Percentiles rank a stretch among this genome's conserved stretches.
These are phyloP conservation scores for Actinia equina DNA, from an alignment of 64 coral and sea anemone species.

Conservation along the genomic window DNA sequence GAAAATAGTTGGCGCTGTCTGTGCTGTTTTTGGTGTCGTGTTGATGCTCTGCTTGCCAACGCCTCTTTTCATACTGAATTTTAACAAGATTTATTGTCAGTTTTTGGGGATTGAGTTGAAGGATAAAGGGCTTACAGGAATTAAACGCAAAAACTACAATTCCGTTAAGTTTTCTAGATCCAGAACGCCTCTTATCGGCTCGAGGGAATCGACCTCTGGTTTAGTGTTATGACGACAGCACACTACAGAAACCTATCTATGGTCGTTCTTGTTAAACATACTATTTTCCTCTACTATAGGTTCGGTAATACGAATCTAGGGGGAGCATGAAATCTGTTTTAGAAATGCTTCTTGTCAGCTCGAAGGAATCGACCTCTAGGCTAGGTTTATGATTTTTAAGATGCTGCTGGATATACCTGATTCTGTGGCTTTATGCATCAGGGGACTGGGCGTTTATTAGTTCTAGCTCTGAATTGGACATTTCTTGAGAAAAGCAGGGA, in stretches of 20 bases:
- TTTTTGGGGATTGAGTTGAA: constrained; percentile 22
- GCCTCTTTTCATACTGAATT: constrained; percentile 50
- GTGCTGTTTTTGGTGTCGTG: constrained; percentile 44
- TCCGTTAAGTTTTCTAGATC: background rate
- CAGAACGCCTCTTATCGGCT: background rate
- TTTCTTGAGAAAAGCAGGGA: too few relatives aligned
- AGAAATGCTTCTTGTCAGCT: too few relatives aligned
- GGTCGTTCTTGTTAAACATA: too few relatives aligned
- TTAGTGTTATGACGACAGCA: background rate
- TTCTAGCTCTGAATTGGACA: too few relatives aligned
- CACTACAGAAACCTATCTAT: background rate
- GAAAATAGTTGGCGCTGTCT: constrained; percentile 24
- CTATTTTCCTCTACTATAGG: too few relatives aligned
- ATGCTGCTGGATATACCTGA: too few relatives aligned
- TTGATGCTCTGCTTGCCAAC: constrained; percentile 36
- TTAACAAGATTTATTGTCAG: constrained; percentile 35
- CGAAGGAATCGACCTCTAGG: too few relatives aligned
- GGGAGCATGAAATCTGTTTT: too few relatives aligned
- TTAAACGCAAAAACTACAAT: constrained; percentile 2
- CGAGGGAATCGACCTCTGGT: background rate
- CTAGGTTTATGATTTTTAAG: too few relatives aligned
- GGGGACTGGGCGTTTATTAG: too few relatives aligned
- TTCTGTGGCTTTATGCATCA: too few relatives aligned
- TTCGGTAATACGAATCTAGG: too few relatives aligned
- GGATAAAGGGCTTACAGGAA: constrained; percentile 20